Percentiles rank a stretch among this genome's conserved stretches.
Conservation (phyloP, 2,888 invertebrate species). For the Theretra japonica region DNA sequence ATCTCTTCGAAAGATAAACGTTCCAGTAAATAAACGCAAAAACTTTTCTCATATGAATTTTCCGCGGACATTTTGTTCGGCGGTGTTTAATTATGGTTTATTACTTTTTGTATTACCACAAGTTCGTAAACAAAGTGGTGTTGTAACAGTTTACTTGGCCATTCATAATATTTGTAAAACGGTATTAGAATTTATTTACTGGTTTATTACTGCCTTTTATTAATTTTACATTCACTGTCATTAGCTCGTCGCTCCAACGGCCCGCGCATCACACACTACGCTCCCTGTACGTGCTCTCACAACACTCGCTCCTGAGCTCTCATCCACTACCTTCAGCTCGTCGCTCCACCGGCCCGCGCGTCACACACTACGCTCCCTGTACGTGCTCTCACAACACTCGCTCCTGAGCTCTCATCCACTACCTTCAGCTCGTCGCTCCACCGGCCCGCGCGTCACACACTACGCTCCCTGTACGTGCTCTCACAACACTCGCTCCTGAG, state of each 20-base stretch:
- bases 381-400: conserved; percentile 16
- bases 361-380: conserved; percentile 3
- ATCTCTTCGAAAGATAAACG: not conserved
- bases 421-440: conserved; percentile 15
- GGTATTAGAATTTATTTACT: not conserved
- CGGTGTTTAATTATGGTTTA: conserved; percentile 21
- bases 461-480: conserved; percentile 6
- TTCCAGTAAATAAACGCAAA: conserved; percentile 28
- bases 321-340: conserved; percentile 10
- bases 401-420: conserved; percentile 22
- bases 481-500: conserved; percentile 18
- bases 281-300: not conserved
- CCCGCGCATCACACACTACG: conserved; percentile 8
- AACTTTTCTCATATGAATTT: conserved; percentile 23
- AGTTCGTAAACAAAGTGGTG: conserved; percentile 1
- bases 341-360: conserved; percentile 18
- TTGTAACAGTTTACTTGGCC: not conserved
- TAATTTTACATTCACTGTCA: not conserved
- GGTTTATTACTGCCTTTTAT: not conserved
- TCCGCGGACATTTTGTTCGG: conserved; percentile 19
- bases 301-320: conserved; percentile 14
- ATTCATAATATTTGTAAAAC: not conserved
- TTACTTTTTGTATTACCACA: conserved; percentile 14
- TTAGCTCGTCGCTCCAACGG: not conserved
- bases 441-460: conserved; percentile 18